Percentiles rank a stretch among this genome's conserved stretches.
Conservation (phyloP, 1,140 invertebrate genomes). For the Platorchestia sp. region DNA sequence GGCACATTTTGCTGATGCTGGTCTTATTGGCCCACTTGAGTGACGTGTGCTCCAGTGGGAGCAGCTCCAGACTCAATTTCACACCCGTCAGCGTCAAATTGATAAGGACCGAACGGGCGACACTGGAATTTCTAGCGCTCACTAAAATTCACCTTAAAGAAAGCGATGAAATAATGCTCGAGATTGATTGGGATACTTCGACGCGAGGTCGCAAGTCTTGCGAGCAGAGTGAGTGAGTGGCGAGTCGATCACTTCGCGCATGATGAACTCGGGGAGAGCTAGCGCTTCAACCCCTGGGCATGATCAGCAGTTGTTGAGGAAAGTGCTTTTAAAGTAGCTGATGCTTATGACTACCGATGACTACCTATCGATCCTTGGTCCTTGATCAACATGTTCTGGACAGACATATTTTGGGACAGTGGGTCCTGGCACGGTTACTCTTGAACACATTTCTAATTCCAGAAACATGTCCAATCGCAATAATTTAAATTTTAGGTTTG, state of each 20-base stretch:
- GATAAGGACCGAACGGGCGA: slow-evolving; percentile 20
- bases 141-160: background rate
- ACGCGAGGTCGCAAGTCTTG: background rate
- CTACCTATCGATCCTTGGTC: background rate
- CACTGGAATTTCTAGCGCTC: background rate
- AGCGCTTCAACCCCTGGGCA: background rate
- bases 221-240: background rate
- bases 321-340: background rate
- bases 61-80: slow-evolving; percentile 35
- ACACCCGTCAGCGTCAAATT: slow-evolving; percentile 53
- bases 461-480: no score
- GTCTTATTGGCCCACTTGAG: slow-evolving; percentile 5
- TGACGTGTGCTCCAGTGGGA: slow-evolving; percentile 13
- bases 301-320: background rate
- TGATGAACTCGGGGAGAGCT: background rate
- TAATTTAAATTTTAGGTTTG: no score
- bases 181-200: slow-evolving; percentile 19
- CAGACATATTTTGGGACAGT: no score
- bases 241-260: background rate
- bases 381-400: background rate
- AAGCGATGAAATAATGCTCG: background rate
- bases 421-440: no score
- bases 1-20: slow-evolving; percentile 30
- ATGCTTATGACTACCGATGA: background rate
- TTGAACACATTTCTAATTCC: no score